Percentiles rank a stretch among this genome's conserved stretches.
Conservation (phyloP, 2,113 vertebrate species). For the Saiga tatarica region DNA sequence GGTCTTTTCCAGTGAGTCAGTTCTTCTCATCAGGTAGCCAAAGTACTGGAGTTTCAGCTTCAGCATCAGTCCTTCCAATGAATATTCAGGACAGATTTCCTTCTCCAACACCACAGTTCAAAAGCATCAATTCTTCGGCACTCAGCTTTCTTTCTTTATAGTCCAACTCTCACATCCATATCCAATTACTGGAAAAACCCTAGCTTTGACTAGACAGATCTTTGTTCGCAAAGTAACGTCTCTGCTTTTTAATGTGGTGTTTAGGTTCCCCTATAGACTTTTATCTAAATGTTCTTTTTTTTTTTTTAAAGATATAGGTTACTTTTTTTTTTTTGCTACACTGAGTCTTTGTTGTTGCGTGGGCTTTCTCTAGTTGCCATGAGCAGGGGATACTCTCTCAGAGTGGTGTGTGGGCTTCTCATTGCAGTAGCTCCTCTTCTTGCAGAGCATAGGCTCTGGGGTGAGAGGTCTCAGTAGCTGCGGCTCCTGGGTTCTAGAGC, state of each 20-base stretch:
- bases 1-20: too few species aligned
- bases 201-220: background rate
- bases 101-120: background rate
- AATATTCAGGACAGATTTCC: too few species aligned
- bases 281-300: background rate
- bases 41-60: too few species aligned
- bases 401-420: rapidly evolving
- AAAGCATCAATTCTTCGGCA: background rate
- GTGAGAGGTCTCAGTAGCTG: background rate
- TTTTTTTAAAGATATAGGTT: background rate
- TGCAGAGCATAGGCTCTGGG: background rate
- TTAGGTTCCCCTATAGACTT: background rate
- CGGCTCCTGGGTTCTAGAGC: background rate
- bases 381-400: background rate
- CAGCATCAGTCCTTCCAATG: too few species aligned
- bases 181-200: background rate
- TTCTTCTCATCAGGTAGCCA: too few species aligned
- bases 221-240: background rate
- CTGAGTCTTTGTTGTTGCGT: background rate
- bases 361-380: background rate
- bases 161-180: background rate
- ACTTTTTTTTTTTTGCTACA: background rate
- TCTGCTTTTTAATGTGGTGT: background rate
- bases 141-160: background rate
- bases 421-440: background rate